phyloP scores from a whole-genome alignment of 2,888 invertebrate species.

The Ametastegia equiseti region DNA sequence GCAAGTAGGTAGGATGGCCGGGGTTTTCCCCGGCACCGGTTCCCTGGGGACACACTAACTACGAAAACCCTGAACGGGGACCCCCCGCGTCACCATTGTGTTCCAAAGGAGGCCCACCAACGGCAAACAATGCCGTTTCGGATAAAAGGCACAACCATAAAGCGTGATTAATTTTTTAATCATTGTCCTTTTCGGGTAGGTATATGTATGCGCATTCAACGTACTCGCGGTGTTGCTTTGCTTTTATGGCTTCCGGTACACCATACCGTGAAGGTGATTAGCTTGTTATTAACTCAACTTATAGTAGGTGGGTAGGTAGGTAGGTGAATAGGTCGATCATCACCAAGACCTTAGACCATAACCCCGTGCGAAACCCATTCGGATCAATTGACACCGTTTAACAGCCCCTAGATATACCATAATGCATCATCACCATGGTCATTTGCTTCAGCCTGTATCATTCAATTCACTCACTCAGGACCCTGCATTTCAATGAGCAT shows the following conservation, averaged over 20 bases:
- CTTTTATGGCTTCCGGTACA: constrained; percentile 42
- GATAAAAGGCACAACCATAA: constrained; percentile 39
- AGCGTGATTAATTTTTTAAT: constrained; percentile 44
- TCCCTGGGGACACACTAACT: constrained; percentile 26
- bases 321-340: constrained; percentile 13
- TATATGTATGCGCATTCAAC: constrained; percentile 7
- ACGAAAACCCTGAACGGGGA: constrained; percentile 23
- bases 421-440: not conserved
- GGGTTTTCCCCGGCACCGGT: constrained; percentile 20
- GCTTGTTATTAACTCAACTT: constrained; percentile 24
- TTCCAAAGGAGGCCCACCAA: constrained; percentile 33
- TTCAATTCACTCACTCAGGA: too few relatives aligned
- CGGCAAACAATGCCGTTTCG: constrained; percentile 33
- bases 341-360: not conserved
- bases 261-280: constrained; percentile 13
- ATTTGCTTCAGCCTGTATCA: too few relatives aligned
- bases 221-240: not conserved
- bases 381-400: constrained; percentile 4
- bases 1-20: constrained; percentile 50
- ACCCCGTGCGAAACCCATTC: not conserved
- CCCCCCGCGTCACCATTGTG: constrained; percentile 39
- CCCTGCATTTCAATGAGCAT: too few relatives aligned
- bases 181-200: constrained; percentile 31
- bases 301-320: not conserved
- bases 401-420: not conserved